A percentile compares a stretch with the other conserved stretches of the same genome.
These are phyloP conservation scores for Fistularia commersonii DNA, from an alignment of 2,797 vertebrate genomes.

Conservation along the genomic window DNA sequence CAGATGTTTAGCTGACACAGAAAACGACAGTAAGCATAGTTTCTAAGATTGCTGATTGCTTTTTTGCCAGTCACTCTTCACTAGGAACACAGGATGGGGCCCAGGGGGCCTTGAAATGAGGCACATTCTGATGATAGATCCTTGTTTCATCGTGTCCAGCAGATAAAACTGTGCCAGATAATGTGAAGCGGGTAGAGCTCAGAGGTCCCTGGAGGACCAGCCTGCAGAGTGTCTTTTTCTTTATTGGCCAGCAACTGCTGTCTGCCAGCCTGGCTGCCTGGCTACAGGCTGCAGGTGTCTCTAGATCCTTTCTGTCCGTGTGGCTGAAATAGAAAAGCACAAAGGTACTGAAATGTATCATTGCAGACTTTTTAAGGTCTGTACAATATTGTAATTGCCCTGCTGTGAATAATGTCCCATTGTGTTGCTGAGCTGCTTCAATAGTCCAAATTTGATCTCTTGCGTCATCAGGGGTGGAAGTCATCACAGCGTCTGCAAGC, in stretches of 20 bases:
- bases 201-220: conserved; percentile 25
- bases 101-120: too few species aligned
- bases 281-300: conserved; percentile 36
- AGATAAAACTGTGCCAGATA: conserved; percentile 11
- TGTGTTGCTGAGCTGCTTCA: too few species aligned
- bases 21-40: conserved; percentile 10
- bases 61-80: too few species aligned
- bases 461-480: conserved; percentile 51
- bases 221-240: conserved; percentile 33
- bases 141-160: conserved; percentile 16
- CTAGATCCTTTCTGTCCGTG: conserved; percentile 70
- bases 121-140: neutral
- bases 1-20: neutral
- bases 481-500: conserved; percentile 55
- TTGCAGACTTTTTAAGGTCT: too few species aligned
- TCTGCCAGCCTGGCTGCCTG: conserved; percentile 25
- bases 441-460: conserved; percentile 1
- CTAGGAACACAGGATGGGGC: too few species aligned
- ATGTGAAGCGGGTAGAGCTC: conserved; percentile 49
- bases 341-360: conserved; percentile 45
- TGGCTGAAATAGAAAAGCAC: conserved; percentile 75
- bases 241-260: conserved; percentile 34
- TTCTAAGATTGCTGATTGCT: too few species aligned
- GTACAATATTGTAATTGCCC: neutral
- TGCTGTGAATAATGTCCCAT: too few species aligned